Evolutionary conservation across 2,888 invertebrate genomes (phyloP).

Genomic region (Malthinus flaveolus): DNA sequence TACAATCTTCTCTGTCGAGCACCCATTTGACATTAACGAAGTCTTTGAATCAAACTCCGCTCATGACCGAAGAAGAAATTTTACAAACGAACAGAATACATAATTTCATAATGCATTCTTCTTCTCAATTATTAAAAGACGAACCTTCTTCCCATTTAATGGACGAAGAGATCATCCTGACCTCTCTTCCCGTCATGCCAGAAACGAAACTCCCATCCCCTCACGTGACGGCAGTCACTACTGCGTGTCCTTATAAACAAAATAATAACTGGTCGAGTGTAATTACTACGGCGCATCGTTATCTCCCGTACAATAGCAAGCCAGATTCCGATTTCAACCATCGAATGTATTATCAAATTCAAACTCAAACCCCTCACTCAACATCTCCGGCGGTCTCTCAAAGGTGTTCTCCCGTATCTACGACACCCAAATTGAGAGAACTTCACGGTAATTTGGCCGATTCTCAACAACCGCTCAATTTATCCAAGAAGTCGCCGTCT

Average conservation of each 20-base stretch:
- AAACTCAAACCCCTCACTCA: conserved; percentile 54
- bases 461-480: conserved; percentile 81
- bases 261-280: conserved; percentile 56
- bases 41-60: conserved; percentile 89
- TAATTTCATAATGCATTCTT: conserved; percentile 84
- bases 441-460: conserved; percentile 84
- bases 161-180: too few species aligned
- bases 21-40: conserved; percentile 89
- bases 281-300: conserved; percentile 62
- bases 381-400: conserved; percentile 52
- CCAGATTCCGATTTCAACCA: conserved; percentile 51
- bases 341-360: conserved; percentile 49
- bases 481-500: conserved; percentile 83
- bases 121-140: conserved; percentile 60
- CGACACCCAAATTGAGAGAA: conserved; percentile 64
- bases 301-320: conserved; percentile 47
- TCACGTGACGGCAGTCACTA: not conserved
- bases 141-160: conserved; percentile 49
- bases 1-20: conserved; percentile 72
- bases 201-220: not conserved
- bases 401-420: conserved; percentile 50
- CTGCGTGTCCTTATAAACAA: not conserved
- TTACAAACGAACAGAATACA: conserved; percentile 91
- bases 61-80: conserved; percentile 91
- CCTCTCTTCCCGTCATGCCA: too few species aligned